These are phyloP conservation scores for Pangasius sanitwongsei DNA, from an alignment of 2,797 vertebrate genomes.

Conservation along the genomic window DNA sequence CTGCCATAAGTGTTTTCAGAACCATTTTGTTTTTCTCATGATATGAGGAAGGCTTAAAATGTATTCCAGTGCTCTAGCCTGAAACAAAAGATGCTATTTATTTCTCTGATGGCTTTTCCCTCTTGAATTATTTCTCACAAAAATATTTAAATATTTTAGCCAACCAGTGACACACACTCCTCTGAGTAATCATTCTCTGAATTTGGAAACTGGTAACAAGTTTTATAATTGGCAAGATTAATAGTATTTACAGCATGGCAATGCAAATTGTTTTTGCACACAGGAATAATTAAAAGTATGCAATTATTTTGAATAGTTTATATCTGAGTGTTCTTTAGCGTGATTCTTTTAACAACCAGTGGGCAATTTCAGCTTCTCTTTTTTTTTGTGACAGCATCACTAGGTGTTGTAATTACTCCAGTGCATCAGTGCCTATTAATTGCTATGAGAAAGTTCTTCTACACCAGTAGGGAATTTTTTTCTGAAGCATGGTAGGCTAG, in stretches of 20 bases:
- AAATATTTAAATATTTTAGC: slow-evolving; percentile 74
- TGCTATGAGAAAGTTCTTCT: slow-evolving; percentile 75
- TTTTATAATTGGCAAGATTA: slow-evolving; percentile 82
- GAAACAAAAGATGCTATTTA: slow-evolving; percentile 57
- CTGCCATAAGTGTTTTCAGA: slow-evolving; percentile 31
- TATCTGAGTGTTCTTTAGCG: slow-evolving; percentile 80
- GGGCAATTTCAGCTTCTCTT: slow-evolving; percentile 68
- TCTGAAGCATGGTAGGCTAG: slow-evolving; percentile 61
- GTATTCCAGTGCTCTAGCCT: slow-evolving; percentile 64
- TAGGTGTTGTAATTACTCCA: slow-evolving; percentile 74
- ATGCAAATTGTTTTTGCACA: slow-evolving; percentile 77
- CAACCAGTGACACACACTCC: slow-evolving; percentile 63
- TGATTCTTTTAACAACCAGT: slow-evolving; percentile 74
- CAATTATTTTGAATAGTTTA: slow-evolving; percentile 82
- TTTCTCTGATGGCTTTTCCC: slow-evolving; percentile 42
- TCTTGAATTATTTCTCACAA: slow-evolving; percentile 66
- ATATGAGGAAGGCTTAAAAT: slow-evolving; percentile 25
- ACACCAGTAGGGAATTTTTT: slow-evolving; percentile 65
- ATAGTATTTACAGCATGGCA: slow-evolving; percentile 79
- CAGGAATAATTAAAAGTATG: slow-evolving; percentile 81
- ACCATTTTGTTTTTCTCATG: slow-evolving; percentile 43
- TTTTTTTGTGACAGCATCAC: slow-evolving; percentile 75
- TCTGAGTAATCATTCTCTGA: slow-evolving; percentile 73
- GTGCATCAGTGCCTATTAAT: slow-evolving; percentile 75
- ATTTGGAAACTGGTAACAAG: slow-evolving; percentile 72